Evolutionary conservation across 2,113 vertebrate species (phyloP).

Genomic region (Murina feae): DNA sequence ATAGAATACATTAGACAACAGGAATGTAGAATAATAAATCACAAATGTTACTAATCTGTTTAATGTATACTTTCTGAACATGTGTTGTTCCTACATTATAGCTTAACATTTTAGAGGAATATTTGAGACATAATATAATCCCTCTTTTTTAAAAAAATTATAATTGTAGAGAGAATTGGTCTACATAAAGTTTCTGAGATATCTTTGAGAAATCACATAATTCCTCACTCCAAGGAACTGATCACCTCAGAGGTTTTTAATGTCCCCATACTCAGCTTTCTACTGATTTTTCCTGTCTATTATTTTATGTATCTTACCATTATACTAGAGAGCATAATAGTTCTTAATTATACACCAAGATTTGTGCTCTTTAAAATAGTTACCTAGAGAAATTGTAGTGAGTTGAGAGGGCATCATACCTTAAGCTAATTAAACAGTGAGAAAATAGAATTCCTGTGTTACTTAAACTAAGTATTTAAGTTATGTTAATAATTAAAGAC

Average conservation of each 20-base stretch:
- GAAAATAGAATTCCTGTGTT: not conserved
- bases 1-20: not conserved
- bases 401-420: not conserved
- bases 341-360: slow-evolving; percentile 14
- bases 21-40: not conserved
- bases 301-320: slow-evolving; percentile 10
- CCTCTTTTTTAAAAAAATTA: slow-evolving; percentile 19
- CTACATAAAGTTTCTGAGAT: not conserved
- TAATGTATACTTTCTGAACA: not conserved
- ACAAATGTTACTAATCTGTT: not conserved
- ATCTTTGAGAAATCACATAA: not conserved
- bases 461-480: not conserved
- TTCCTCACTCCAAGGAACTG: not conserved
- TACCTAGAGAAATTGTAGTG: not conserved
- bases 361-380: not conserved
- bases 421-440: not conserved
- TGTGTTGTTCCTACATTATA: not conserved
- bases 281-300: not conserved
- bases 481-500: not conserved
- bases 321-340: not conserved
- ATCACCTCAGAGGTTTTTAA: not conserved
- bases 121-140: slow-evolving; percentile 22
- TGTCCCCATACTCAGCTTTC: not conserved
- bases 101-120: slow-evolving; percentile 9
- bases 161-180: not conserved